Conservation (phyloP, 1,140 invertebrate species). For the Ptiloglossa arizonensis region DNA sequence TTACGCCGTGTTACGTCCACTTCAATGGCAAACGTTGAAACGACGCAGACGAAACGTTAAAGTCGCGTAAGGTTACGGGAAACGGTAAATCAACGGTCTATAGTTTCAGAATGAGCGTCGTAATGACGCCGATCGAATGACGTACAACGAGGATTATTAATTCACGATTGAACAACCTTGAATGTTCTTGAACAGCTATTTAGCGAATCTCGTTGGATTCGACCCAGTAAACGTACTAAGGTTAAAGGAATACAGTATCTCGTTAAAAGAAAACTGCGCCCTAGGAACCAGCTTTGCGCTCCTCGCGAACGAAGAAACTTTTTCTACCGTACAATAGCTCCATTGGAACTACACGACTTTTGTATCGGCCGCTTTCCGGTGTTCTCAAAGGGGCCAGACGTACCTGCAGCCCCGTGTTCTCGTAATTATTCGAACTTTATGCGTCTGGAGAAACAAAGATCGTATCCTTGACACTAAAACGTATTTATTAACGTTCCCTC, state of each 20-base stretch:
- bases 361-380: background rate
- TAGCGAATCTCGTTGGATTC: background rate
- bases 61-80: too few relatives aligned
- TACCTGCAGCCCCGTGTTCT: too few relatives aligned
- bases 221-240: background rate
- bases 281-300: background rate
- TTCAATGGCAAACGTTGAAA: too few relatives aligned
- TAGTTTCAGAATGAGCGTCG: background rate
- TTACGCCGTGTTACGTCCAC: too few relatives aligned
- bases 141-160: background rate
- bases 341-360: background rate
- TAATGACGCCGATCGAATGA: background rate
- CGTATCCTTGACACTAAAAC: too few relatives aligned
- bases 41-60: too few relatives aligned
- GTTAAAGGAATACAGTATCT: background rate
- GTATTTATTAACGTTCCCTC: too few relatives aligned
- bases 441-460: too few relatives aligned
- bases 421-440: too few relatives aligned
- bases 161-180: background rate
- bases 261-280: background rate
- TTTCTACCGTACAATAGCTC: background rate
- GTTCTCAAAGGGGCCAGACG: background rate
- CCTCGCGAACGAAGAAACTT: background rate
- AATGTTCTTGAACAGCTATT: background rate
- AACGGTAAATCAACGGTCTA: too few relatives aligned